Conservation (phyloP, 2,113 vertebrate species). For the Arenaria interpres region DNA sequence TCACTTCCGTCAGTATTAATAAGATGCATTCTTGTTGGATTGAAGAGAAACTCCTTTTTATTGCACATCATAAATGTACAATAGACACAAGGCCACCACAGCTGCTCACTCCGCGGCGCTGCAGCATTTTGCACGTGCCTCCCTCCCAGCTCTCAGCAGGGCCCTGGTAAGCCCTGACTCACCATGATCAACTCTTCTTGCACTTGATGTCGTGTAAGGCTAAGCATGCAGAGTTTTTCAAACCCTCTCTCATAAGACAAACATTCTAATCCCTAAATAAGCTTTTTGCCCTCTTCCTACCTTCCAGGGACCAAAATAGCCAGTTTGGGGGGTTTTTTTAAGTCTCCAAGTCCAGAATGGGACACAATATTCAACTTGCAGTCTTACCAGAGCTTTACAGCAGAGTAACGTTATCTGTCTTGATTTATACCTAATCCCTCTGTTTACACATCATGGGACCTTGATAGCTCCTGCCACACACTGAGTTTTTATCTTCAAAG, state of each 20-base stretch:
- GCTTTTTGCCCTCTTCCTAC: neutral
- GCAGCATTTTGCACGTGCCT: neutral
- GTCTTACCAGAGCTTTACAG: neutral
- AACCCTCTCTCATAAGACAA: neutral
- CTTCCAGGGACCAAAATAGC: neutral
- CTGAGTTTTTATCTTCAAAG: neutral
- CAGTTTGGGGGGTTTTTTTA: neutral
- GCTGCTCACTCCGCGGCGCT: neutral
- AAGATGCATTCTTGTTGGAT: neutral
- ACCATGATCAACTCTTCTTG: neutral
- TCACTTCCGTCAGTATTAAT: neutral
- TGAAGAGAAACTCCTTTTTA: neutral
- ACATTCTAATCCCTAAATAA: neutral
- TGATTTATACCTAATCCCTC: neutral
- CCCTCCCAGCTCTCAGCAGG: neutral
- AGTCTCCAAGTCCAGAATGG: neutral
- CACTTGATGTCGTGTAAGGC: neutral
- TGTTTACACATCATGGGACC: neutral
- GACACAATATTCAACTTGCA: neutral
- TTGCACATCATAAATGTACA: neutral
- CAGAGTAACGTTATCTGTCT: slow-evolving; percentile 14
- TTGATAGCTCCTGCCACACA: slow-evolving; percentile 18
- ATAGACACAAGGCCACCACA: neutral
- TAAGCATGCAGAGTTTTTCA: neutral
- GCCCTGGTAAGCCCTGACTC: neutral